phyloP scores from a whole-genome alignment of 2,888 invertebrate genomes.

The Agriopis marginaria region DNA sequence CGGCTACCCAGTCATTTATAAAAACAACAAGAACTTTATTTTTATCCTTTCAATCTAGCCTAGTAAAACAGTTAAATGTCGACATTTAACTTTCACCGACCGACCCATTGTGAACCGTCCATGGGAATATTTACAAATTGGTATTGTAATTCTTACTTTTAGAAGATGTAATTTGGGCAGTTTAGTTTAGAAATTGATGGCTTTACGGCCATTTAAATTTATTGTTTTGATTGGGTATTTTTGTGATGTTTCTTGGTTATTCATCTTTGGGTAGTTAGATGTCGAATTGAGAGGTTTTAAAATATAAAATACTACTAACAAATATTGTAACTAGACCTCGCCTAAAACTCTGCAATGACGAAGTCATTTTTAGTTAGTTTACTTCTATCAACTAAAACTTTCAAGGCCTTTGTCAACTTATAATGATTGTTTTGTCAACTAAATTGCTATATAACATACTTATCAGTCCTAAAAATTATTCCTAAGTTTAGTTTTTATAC shows the following conservation, averaged over 20 bases:
- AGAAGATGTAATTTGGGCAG: slow-evolving; percentile 10
- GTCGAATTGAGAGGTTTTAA: neutral
- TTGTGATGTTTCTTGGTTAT: neutral
- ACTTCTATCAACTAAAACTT: no score
- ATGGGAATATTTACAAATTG: slow-evolving; percentile 25
- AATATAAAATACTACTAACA: no score
- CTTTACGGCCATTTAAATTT: slow-evolving; percentile 11
- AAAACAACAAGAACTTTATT: slow-evolving; percentile 1
- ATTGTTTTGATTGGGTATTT: slow-evolving; percentile 13
- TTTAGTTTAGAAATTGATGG: slow-evolving; percentile 8
- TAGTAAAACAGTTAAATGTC: slow-evolving; percentile 3
- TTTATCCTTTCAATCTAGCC: slow-evolving; percentile 21
- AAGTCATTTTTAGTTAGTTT: no score
- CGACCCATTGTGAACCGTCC: slow-evolving; percentile 10
- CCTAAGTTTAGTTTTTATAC: no score
- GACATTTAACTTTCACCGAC: slow-evolving; percentile 14
- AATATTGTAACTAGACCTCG: no score
- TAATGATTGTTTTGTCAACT: no score
- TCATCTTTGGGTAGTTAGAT: neutral
- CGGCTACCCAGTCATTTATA: neutral
- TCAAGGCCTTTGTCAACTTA: no score
- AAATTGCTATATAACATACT: no score
- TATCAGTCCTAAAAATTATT: no score
- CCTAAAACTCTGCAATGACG: no score
- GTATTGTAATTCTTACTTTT: slow-evolving; percentile 4